A percentile compares a stretch with the other conserved stretches of the same genome.
phyloP scores from a whole-genome alignment of 2,113 vertebrate genomes.

The Syngnathoides biaculeatus region DNA sequence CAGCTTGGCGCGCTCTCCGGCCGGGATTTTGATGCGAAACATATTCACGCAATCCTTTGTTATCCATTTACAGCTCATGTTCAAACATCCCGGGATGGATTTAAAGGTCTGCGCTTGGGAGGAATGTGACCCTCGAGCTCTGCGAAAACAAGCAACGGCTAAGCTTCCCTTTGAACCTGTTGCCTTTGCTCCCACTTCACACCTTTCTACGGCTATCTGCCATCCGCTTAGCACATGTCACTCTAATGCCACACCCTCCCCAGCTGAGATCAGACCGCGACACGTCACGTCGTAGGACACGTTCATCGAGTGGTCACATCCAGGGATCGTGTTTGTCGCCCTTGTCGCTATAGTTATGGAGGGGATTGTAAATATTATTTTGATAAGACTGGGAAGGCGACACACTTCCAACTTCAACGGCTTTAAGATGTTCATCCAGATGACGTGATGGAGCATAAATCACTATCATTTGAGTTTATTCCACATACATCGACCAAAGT shows the following conservation, averaged over 20 bases:
- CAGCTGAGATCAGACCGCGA: slow-evolving; percentile 25
- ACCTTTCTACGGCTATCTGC: slow-evolving; percentile 22
- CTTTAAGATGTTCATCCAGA: not conserved
- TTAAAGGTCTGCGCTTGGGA: slow-evolving; percentile 37
- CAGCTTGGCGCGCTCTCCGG: slow-evolving; percentile 13
- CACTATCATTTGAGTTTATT: not conserved
- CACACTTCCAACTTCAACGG: not conserved
- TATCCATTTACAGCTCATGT: slow-evolving; percentile 28
- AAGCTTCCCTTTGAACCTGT: slow-evolving; percentile 31
- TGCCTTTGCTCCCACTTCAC: slow-evolving; percentile 11
- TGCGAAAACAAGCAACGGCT: slow-evolving; percentile 23
- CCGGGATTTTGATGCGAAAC: not conserved
- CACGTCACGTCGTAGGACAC: slow-evolving; percentile 47
- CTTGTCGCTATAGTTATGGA: slow-evolving; percentile 8
- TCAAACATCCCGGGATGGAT: slow-evolving; percentile 31
- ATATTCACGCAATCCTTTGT: slow-evolving; percentile 7
- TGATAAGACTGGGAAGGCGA: not conserved
- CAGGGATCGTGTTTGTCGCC: slow-evolving; percentile 12
- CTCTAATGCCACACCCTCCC: slow-evolving; percentile 30
- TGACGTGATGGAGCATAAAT: slow-evolving; percentile 3
- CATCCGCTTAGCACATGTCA: slow-evolving; percentile 36
- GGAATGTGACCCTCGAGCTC: slow-evolving; percentile 48
- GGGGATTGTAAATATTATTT: not conserved
- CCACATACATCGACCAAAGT: slow-evolving; percentile 12
- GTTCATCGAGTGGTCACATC: slow-evolving; percentile 38